phyloP scores from a whole-genome alignment of 2,797 vertebrate genomes.

The Xenentodon cancila region DNA sequence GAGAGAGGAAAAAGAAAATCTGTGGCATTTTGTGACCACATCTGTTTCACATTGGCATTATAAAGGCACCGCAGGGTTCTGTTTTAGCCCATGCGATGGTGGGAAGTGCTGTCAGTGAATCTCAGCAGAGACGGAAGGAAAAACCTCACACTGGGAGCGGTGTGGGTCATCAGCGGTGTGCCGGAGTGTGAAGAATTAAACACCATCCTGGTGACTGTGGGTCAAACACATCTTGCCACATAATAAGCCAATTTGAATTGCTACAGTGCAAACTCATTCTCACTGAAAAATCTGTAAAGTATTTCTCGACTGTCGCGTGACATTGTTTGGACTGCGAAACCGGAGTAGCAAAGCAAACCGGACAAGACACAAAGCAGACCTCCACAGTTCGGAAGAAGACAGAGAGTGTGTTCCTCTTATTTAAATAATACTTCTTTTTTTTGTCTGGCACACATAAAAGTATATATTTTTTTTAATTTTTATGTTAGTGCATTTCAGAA shows the following conservation, averaged over 20 bases:
- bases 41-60: constrained; percentile 74
- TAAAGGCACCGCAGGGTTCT: constrained; percentile 65
- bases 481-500: neutral
- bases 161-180: constrained; percentile 36
- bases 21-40: constrained; percentile 53
- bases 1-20: constrained; percentile 15
- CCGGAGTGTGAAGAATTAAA: constrained; percentile 49
- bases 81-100: constrained; percentile 65
- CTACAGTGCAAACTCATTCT: too few relatives aligned
- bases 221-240: too few relatives aligned
- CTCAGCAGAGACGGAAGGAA: constrained; percentile 41
- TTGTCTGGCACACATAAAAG: neutral
- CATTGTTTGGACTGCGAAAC: constrained; percentile 53
- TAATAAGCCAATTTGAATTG: too few relatives aligned
- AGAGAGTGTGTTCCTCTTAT: neutral
- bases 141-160: constrained; percentile 41
- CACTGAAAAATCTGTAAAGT: too few relatives aligned
- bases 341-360: constrained; percentile 52
- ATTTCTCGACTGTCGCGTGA: neutral
- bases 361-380: constrained; percentile 38
- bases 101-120: constrained; percentile 53
- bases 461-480: neutral
- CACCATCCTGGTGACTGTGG: neutral
- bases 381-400: constrained; percentile 1
- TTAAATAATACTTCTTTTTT: constrained; percentile 2